phyloP scores from a whole-genome alignment of 2,797 vertebrate genomes.

The Chloroceryle amazona region DNA sequence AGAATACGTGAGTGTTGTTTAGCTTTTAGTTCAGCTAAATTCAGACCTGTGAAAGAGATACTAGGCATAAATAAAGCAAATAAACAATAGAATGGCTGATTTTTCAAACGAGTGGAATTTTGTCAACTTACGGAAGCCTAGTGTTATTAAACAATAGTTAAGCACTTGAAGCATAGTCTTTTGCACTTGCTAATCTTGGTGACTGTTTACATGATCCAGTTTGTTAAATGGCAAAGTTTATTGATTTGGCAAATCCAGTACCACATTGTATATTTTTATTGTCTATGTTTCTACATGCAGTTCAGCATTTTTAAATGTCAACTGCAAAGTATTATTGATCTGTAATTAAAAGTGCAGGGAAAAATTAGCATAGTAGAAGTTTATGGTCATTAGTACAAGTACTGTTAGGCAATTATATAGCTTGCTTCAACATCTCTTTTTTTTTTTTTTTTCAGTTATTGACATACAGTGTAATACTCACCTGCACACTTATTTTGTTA shows the following conservation, averaged over 20 bases:
- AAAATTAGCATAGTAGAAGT: constrained; percentile 92
- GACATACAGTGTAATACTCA: constrained; percentile 75
- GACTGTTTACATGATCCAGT: constrained; percentile 90
- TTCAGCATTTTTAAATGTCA: constrained; percentile 94
- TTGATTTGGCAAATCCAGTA: constrained; percentile 92
- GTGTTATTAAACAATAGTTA: constrained; percentile 89
- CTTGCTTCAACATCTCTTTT: constrained; percentile 84
- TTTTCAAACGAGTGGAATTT: constrained; percentile 40
- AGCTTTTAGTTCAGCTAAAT: not conserved
- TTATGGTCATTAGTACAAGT: constrained; percentile 85
- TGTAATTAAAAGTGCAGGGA: constrained; percentile 92
- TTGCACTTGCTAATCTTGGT: constrained; percentile 88
- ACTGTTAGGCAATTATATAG: constrained; percentile 87
- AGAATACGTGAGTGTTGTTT: not conserved
- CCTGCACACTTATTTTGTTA: constrained; percentile 69
- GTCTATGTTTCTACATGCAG: constrained; percentile 89
- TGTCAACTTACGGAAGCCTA: constrained; percentile 17
- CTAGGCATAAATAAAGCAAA: not conserved
- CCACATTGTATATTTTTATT: constrained; percentile 91
- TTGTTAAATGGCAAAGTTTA: constrained; percentile 94
- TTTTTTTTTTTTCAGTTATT: constrained; percentile 78
- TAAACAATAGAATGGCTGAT: not conserved
- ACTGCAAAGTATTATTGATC: constrained; percentile 93
- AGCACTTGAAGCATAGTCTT: constrained; percentile 82
- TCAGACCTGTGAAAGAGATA: not conserved